Evolutionary conservation across 2,797 vertebrate species (phyloP).

Genomic region (Hybognathus amarus): DNA sequence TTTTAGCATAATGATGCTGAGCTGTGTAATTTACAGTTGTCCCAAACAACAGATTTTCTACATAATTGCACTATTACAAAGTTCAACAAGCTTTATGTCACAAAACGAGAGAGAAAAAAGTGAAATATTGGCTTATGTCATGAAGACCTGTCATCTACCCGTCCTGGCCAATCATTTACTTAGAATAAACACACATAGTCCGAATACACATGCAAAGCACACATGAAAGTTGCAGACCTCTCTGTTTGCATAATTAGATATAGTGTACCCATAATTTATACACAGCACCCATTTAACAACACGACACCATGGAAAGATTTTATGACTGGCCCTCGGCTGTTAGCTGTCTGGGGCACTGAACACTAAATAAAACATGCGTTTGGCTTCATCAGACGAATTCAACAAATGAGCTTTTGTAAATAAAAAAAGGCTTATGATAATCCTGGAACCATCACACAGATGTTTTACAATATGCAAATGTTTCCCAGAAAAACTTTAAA

Average conservation of each 20-base stretch:
- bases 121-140: conserved; percentile 56
- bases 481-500: neutral
- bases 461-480: too few relatives aligned
- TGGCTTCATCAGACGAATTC: neutral
- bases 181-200: conserved; percentile 64
- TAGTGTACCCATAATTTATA: neutral
- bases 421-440: neutral
- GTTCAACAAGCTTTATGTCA: neutral
- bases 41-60: neutral
- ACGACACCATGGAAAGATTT: neutral
- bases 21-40: neutral
- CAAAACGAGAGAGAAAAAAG: conserved; percentile 40
- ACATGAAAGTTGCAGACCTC: conserved; percentile 3
- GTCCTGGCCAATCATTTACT: conserved; percentile 72
- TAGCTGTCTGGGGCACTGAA: neutral
- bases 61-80: neutral
- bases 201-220: conserved; percentile 20
- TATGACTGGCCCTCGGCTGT: neutral
- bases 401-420: neutral
- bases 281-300: neutral
- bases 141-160: conserved; percentile 46
- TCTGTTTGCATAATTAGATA: neutral
- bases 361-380: neutral
- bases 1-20: neutral
- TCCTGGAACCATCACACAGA: neutral